Percentiles rank a stretch among this genome's conserved stretches.
Conservation (phyloP, 2,888 invertebrate species). For the Anoplius nigerrimus region DNA sequence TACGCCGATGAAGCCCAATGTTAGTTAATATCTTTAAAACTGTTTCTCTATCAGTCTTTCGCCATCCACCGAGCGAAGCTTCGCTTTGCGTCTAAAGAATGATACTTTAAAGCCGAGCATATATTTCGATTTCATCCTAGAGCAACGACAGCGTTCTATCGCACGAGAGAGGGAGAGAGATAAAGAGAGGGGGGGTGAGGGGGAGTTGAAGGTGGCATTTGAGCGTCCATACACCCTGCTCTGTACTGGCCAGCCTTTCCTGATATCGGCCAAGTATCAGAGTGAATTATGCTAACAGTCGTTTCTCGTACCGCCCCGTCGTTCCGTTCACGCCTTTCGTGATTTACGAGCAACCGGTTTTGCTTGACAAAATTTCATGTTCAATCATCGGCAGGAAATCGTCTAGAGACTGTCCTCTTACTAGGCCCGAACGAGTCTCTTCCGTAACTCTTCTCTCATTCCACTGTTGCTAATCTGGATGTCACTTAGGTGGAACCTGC, state of each 20-base stretch:
- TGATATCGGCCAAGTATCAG: conserved; percentile 36
- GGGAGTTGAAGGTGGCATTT: neutral
- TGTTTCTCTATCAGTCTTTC: too few species aligned
- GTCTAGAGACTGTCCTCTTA: neutral
- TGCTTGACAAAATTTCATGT: conserved; percentile 45
- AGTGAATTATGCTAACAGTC: conserved; percentile 40
- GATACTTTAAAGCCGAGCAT: neutral
- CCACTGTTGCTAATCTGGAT: too few species aligned
- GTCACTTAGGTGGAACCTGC: too few species aligned
- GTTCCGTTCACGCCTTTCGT: conserved; percentile 46
- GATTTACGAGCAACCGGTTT: conserved; percentile 49
- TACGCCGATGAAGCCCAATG: too few species aligned
- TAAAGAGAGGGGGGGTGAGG: neutral
- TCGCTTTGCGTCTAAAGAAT: neutral
- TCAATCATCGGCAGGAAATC: conserved; percentile 8
- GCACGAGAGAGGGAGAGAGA: neutral
- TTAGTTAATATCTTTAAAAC: too few species aligned
- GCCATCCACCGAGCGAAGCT: too few species aligned
- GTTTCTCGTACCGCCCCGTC: conserved; percentile 22
- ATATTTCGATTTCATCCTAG: neutral
- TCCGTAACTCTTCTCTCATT: too few species aligned
- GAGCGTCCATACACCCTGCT: neutral
- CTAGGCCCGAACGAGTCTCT: neutral
- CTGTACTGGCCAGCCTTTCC: conserved; percentile 11
- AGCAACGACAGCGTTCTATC: neutral